Evolutionary conservation across 2,888 invertebrate species (phyloP), one percentile per base, ranked within the genome.

Genomic region (Lomographa bimaculata): DNA sequence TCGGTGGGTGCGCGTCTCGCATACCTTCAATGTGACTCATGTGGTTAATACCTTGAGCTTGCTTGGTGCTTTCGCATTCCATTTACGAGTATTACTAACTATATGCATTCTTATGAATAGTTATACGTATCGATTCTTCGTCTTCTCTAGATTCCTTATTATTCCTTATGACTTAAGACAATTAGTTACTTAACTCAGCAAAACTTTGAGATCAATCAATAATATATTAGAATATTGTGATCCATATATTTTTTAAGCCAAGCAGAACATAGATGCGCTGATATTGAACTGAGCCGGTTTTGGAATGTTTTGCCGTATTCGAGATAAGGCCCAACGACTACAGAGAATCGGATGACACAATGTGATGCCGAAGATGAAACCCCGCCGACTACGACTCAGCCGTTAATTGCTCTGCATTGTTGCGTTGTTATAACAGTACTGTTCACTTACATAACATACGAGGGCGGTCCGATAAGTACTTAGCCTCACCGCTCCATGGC

Each of bases 1-100:
- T 9, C 11, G 57, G 67, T 57, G 59, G 62, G 63, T 56, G 43
- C 66, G 70, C 63, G 69, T 51, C 68, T 75, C 71, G 78, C 83
- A 69, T 81, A 72, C 82, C 76, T 81, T 68, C 63, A 50, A 57
- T 63, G 66, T 86, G 86, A 86, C 71, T 86, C 86, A 85, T 61
- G 57, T 4, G 63, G n/a, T n/a, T 42, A 59, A 62, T 70, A 67
- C 71, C 71, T 75, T 65, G 63, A 64, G 69, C 69, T 70, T 66
- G 69, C 69, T 70, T 66, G 63, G 67, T 30, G 67, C 74, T 74
- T 76, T 78, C 60, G 78, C 79, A 85, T 86, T 81, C 80, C 81
- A 45, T 57, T 60, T n/a, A n/a, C n/a, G n/a, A n/a, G n/a, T 64
- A 56, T 56, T 63, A 60, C 62, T 56, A 50, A 57, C 53, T 50